Percentiles rank a stretch among this genome's conserved stretches.
phyloP scores from a whole-genome alignment of 2,113 vertebrate species.

The Pelecanoides urinatrix region DNA sequence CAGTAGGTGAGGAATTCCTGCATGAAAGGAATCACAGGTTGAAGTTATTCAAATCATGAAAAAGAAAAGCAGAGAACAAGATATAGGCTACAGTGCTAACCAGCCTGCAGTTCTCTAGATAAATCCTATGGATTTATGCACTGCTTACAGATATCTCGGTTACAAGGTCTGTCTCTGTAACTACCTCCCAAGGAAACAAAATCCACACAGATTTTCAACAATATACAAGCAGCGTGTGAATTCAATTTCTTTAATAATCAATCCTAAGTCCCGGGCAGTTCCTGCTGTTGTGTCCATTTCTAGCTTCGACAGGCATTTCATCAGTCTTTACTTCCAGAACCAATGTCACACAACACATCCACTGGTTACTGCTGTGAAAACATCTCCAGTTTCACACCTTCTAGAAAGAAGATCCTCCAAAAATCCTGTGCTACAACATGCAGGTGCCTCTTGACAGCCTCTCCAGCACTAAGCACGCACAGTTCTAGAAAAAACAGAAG shows the following conservation, averaged over 20 bases:
- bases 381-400: not conserved
- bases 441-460: not conserved
- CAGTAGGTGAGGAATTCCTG: not conserved
- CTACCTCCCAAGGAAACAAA: constrained; percentile 5
- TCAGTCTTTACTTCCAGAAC: not conserved
- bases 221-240: not conserved
- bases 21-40: not conserved
- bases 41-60: not conserved
- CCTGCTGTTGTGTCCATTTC: not conserved
- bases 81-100: not conserved
- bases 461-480: not conserved
- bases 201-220: not conserved
- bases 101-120: not conserved
- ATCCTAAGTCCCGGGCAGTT: not conserved
- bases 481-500: not conserved
- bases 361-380: not conserved
- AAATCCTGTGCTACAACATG: not conserved
- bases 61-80: not conserved
- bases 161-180: not conserved
- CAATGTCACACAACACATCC: not conserved
- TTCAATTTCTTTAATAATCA: not conserved
- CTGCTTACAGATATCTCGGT: not conserved
- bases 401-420: not conserved
- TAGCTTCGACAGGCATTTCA: not conserved
- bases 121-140: not conserved